Evolutionary conservation across 2,797 vertebrate genomes (phyloP), one percentile per base, ranked within the genome.

Genomic region (Hippocampus kuda): DNA sequence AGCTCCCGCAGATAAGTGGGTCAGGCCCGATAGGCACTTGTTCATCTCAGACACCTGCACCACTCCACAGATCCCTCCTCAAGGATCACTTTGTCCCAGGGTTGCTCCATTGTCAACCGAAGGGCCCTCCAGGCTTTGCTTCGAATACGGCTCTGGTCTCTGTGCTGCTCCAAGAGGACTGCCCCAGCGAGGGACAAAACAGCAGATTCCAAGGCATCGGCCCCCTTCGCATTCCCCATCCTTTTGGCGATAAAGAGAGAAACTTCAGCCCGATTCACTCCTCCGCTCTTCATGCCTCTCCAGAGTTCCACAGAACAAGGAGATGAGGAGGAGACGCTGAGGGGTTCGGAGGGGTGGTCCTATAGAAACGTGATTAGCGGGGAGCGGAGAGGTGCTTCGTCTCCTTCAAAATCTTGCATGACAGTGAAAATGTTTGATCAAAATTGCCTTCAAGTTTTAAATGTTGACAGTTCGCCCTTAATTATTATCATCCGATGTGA

Each of bases 161-260:
- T 82, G 80, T 83, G 88, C 90, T 88, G 81, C 88, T 87, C 84
- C 89, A 86, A 91, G 89, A 83, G 85, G 88, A 87, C 89, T 89
- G 85, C 86, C 89, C 77, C 85, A 89, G 83, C 90, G 85, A 88
- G 88, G 84, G 88, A 88, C 88, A 92, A 92, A 89, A 89, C 89
- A 84, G 74, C 75, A 72, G 88, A 90, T 92, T 91, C 91, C 88
- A 91, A 84, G 88, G 88, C 81, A 79, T 87, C 80, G 86, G 91
- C 89, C 91, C 91, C 86, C 83, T 92, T 81, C 86, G 91, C 90
- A 89, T 92, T 93, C 92, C 91, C 89, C 85, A 89, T 89, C 89
- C 81, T 87, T 83, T 88, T 88, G 86, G 80, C 90, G 90, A 91
- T 91, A 89, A 87, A 92, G 84, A 90, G 77, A 67, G 73, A 79